phyloP scores from a whole-genome alignment of 2,113 vertebrate species.

The Dascyllus trimaculatus region DNA sequence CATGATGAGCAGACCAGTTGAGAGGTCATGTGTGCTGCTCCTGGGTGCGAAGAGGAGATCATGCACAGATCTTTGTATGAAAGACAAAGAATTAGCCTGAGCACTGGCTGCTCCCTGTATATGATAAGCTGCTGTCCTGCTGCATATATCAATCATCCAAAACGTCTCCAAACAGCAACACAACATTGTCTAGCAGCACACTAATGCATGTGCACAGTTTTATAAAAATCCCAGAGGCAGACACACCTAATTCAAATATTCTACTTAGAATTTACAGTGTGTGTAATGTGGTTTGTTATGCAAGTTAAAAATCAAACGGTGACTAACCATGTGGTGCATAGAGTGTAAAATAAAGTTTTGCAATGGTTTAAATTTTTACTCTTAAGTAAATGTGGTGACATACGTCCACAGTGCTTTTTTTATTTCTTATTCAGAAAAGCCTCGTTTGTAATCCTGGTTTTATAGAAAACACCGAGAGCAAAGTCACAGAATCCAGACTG shows the following conservation, averaged over 20 bases:
- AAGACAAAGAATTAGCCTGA: too few relatives aligned
- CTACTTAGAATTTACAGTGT: neutral
- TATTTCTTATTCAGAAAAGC: too few relatives aligned
- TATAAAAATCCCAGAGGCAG: neutral
- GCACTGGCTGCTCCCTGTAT: neutral
- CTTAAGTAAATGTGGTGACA: neutral
- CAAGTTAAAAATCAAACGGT: neutral
- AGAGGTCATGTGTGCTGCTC: constrained; percentile 21
- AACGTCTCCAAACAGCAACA: neutral
- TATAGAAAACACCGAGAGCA: neutral
- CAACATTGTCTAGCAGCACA: neutral
- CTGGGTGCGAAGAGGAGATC: neutral
- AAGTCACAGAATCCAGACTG: neutral
- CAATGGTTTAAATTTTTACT: neutral
- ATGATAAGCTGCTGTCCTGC: neutral
- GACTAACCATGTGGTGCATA: neutral
- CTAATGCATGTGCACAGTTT: neutral
- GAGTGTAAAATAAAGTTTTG: neutral
- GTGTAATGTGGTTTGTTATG: neutral
- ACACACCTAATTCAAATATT: constrained; percentile 1
- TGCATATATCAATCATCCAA: neutral
- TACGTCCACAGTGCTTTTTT: neutral
- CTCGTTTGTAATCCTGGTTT: neutral
- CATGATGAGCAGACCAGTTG: neutral
- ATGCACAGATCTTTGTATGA: too few relatives aligned